Percentiles rank a stretch among this genome's conserved stretches.
Evolutionary conservation across 2,888 invertebrate species (phyloP).

Genomic region (Mesorhabditis belari): DNA sequence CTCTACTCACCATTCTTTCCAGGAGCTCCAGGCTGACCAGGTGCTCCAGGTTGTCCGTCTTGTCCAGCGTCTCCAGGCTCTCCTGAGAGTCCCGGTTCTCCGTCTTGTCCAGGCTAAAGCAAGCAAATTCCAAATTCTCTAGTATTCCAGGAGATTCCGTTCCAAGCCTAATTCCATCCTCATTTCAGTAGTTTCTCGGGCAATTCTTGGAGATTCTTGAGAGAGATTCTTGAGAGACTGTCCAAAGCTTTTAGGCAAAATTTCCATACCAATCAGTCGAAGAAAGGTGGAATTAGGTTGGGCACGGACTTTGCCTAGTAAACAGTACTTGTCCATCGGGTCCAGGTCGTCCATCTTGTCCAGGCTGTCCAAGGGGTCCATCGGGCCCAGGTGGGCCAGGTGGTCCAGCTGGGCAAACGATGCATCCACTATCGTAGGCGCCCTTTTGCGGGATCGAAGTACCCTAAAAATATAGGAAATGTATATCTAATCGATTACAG

Average conservation of each 20-base stretch:
- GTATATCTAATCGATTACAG: too few relatives aligned
- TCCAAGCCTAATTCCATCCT: too few relatives aligned
- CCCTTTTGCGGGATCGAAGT: not conserved
- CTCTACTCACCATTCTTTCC: slow-evolving; percentile 10
- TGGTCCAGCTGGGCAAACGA: not conserved
- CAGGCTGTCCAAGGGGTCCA: not conserved
- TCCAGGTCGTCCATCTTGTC: not conserved
- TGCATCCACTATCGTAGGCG: not conserved
- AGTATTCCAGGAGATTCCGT: not conserved
- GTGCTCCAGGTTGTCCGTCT: slow-evolving; percentile 19
- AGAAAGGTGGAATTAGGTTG: too few relatives aligned
- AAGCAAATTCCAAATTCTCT: not conserved
- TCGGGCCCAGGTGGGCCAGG: not conserved
- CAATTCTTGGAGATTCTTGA: too few relatives aligned
- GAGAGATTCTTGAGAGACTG: too few relatives aligned
- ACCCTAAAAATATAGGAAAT: not conserved
- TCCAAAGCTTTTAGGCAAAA: too few relatives aligned
- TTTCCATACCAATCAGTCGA: too few relatives aligned
- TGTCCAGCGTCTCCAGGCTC: slow-evolving; percentile 13
- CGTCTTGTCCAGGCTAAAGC: not conserved
- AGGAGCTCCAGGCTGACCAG: slow-evolving; percentile 18
- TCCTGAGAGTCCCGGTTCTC: slow-evolving; percentile 7
- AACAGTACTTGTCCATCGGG: not conserved
- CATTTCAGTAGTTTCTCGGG: too few relatives aligned
- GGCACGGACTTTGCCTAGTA: too few relatives aligned